Evolutionary conservation across 2,888 invertebrate genomes (phyloP).

Genomic region (Zootermopsis nevadensis): DNA sequence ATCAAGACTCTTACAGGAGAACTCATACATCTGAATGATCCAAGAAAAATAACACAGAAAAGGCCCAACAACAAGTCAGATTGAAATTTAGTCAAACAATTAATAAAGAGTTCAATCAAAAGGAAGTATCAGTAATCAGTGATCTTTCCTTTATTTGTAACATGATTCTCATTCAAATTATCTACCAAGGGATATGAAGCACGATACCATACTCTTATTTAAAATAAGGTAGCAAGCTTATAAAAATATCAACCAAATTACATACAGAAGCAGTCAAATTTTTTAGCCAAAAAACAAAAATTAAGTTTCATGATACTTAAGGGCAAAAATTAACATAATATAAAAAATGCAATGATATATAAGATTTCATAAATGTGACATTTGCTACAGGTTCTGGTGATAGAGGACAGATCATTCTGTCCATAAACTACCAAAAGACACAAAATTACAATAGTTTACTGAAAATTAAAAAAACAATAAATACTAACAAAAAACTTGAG

Average conservation of each 20-base stretch:
- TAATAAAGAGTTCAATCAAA: constrained; percentile 41
- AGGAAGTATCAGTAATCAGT: constrained; percentile 7
- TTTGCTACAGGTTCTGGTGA: constrained; percentile 43
- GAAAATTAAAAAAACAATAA: constrained; percentile 30
- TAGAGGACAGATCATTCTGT: constrained; percentile 37
- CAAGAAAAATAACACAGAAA: constrained; percentile 20
- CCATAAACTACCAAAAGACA: constrained; percentile 45
- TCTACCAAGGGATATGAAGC: constrained; percentile 36
- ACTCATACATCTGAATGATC: background rate
- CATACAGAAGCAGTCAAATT: constrained; percentile 45
- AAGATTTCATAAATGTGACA: constrained; percentile 32
- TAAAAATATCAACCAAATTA: constrained; percentile 47
- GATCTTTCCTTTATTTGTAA: background rate
- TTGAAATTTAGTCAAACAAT: constrained; percentile 37
- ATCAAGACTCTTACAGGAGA: constrained; percentile 19
- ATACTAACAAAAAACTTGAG: constrained; percentile 25
- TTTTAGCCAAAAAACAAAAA: constrained; percentile 40
- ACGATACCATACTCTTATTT: constrained; percentile 41
- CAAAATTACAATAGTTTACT: constrained; percentile 32
- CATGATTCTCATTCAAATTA: constrained; percentile 6
- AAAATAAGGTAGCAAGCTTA: constrained; percentile 45
- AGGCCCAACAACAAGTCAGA: constrained; percentile 33
- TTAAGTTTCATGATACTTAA: constrained; percentile 23
- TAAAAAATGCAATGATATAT: constrained; percentile 36
- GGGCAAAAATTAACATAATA: constrained; percentile 33